Conservation (phyloP, 2,113 vertebrate species). For the Pipra filicauda region DNA sequence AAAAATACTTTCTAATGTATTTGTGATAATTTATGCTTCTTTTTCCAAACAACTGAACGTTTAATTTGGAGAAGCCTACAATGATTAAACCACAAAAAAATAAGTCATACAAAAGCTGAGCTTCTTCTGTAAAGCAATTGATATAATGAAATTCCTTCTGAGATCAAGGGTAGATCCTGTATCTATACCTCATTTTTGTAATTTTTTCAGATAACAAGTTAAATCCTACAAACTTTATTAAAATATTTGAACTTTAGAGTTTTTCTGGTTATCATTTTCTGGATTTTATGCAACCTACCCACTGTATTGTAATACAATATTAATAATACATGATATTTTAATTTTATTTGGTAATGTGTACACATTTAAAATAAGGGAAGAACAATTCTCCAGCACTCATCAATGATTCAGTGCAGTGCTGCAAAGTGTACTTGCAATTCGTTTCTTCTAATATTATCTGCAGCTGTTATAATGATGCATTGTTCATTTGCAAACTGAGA, state of each 20-base stretch:
- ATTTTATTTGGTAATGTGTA: not conserved
- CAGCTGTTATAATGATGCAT: not conserved
- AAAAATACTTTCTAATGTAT: not conserved
- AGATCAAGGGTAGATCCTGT: not conserved
- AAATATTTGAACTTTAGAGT: not conserved
- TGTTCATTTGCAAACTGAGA: constrained; percentile 13
- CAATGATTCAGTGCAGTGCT: not conserved
- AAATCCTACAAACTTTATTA: not conserved
- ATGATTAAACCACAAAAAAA: not conserved
- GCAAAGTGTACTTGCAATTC: not conserved
- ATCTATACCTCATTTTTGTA: not conserved
- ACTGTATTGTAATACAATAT: not conserved
- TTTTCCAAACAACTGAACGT: not conserved
- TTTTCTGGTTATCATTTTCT: not conserved
- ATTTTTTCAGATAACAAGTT: not conserved
- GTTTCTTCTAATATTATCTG: not conserved
- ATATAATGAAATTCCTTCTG: not conserved
- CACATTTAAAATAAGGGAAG: not conserved
- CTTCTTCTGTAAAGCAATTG: not conserved
- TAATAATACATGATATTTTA: not conserved
- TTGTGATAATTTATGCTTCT: not conserved
- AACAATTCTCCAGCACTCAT: not conserved
- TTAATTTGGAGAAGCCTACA: not conserved
- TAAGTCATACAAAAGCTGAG: not conserved
- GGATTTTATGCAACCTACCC: not conserved